These are phyloP conservation scores for Xanthorhoe designata DNA, from an alignment of 2,888 invertebrate genomes.

Conservation along the genomic window DNA sequence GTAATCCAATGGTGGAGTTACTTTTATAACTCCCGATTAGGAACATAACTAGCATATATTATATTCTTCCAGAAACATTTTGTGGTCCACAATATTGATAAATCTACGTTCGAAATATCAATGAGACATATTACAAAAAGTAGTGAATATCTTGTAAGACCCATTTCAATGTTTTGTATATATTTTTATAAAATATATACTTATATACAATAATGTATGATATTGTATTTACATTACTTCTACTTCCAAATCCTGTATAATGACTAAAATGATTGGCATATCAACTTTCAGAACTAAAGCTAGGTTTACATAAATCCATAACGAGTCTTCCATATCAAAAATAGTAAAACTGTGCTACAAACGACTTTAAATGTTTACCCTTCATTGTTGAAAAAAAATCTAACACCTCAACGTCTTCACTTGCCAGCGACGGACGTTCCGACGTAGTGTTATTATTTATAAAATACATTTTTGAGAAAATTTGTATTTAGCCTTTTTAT, in stretches of 20 bases:
- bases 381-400: conserved; percentile 21
- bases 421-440: conserved; percentile 36
- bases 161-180: conserved; percentile 75
- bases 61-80: conserved; percentile 56
- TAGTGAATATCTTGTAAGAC: conserved; percentile 69
- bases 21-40: conserved; percentile 44
- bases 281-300: conserved; percentile 83
- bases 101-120: conserved; percentile 77
- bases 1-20: conserved; percentile 27
- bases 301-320: conserved; percentile 73
- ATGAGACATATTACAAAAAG: conserved; percentile 80
- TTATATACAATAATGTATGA: conserved; percentile 44
- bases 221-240: conserved; percentile 80
- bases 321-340: conserved; percentile 85
- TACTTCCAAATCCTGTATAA: conserved; percentile 78
- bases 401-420: conserved; percentile 29
- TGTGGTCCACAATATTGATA: conserved; percentile 74
- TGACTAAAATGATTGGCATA: conserved; percentile 81
- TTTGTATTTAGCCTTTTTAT: conserved; percentile 43
- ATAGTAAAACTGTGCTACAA: conserved; percentile 76
- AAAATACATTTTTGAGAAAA: conserved; percentile 42
- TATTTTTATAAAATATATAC: conserved; percentile 84
- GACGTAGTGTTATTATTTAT: conserved; percentile 32
- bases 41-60: conserved; percentile 40
- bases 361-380: conserved; percentile 55